phyloP scores from a whole-genome alignment of 2,888 invertebrate species.

The Beris morrisii region DNA sequence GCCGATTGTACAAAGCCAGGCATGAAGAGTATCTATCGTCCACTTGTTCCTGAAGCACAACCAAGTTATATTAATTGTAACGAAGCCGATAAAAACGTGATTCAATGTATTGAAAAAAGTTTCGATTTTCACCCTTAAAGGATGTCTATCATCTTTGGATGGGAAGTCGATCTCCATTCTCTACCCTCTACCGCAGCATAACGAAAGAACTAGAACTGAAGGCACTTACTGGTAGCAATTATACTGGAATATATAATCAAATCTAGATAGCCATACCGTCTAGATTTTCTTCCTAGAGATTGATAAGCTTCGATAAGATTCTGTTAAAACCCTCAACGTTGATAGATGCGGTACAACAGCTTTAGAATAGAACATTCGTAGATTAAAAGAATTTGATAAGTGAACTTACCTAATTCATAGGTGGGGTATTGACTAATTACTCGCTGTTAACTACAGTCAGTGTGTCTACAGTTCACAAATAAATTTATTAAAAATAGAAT shows the following conservation, averaged over 20 bases:
- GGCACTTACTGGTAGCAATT: background rate
- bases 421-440: slow-evolving; percentile 18
- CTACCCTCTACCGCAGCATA: background rate
- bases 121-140: slow-evolving; percentile 41
- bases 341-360: slow-evolving; percentile 22
- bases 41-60: slow-evolving; percentile 49
- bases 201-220: background rate
- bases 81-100: slow-evolving; percentile 51
- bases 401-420: slow-evolving; percentile 8
- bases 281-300: slow-evolving; percentile 10
- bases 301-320: slow-evolving; percentile 27
- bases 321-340: slow-evolving; percentile 14
- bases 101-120: slow-evolving; percentile 50
- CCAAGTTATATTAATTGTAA: slow-evolving; percentile 48
- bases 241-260: background rate
- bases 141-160: slow-evolving; percentile 20
- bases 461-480: too few relatives aligned
- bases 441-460: background rate
- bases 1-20: slow-evolving; percentile 49
- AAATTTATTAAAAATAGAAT: too few relatives aligned
- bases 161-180: slow-evolving; percentile 24
- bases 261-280: slow-evolving; percentile 11
- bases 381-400: slow-evolving; percentile 20
- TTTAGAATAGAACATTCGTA: slow-evolving; percentile 17
- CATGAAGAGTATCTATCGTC: slow-evolving; percentile 51